Base-by-base conservation (phyloP, 2,113 vertebrate species). In the Sceloporus undulatus region DNA sequence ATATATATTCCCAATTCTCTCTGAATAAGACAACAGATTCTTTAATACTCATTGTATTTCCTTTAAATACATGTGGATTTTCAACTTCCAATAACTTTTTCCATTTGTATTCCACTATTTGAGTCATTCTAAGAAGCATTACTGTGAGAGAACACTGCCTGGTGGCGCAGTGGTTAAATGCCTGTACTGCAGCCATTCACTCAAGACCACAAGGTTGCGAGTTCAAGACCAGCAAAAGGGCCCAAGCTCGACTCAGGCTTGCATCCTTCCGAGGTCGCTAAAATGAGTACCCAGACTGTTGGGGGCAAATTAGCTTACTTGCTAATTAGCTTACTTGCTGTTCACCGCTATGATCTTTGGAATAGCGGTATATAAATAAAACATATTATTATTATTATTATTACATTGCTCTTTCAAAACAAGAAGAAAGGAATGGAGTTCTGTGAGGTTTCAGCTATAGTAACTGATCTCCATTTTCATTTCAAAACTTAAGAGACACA, bases 401-500 rank as follows among this genome's bases (percentile, higher is more conserved):
- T n/a, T 4, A 56, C 23, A 27, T 59, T 79, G 29, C 9, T 70
- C 62, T n/a, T 79, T 71, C 25, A 59, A 42, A 34, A 73, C 23
- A 40, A 23, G 78, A 78, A 42, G 75, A 70, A 65, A 66, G n/a
- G 40, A 68, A 48, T 19, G n/a, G 40, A 8, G 5, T 40, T 29
- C 13, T 10, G 27, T 42, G 16, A n/a, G 27, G 48, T n/a, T 38
- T 78, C 62, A 78, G 76, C 62, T 86, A 27, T 16, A 34, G 40
- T 70, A 79, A 71, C 14, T 40, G 65, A 71, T 59, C 71, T 23
- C 66, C 16, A 65, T 75, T 81, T 65, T 76, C 70, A 65, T 75
- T 87, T 82, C 70, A 87, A 82, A 82, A 38, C 68, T 82, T 65
- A 76, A 34, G 38, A 75, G 13, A 65, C 25, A 73, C 18, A 66